Conservation (phyloP, 2,797 vertebrate species). For the Antennarius maculatus region DNA sequence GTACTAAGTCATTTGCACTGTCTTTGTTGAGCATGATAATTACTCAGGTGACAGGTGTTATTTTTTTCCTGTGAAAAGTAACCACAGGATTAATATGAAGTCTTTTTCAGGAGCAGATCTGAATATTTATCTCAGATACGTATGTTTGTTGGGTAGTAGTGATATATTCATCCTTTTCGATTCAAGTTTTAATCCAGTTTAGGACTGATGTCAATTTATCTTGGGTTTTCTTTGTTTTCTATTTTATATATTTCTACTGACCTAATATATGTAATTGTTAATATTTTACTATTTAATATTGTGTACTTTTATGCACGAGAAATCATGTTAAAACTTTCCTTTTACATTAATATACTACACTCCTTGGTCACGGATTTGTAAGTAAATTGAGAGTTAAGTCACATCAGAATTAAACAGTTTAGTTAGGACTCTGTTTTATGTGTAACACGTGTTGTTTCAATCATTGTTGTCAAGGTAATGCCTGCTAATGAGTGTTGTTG, state of each 20-base stretch:
- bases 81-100: too few species aligned
- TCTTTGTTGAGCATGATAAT: too few species aligned
- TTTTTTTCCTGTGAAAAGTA: too few species aligned
- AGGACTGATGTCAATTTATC: neutral
- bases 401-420: constrained; percentile 42
- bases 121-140: neutral
- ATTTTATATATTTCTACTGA: neutral
- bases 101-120: neutral
- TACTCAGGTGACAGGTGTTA: too few species aligned
- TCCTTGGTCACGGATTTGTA: constrained; percentile 29
- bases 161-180: neutral
- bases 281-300: neutral
- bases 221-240: neutral
- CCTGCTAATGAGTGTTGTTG: constrained; percentile 53
- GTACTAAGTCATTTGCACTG: too few species aligned
- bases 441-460: constrained; percentile 39
- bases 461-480: constrained; percentile 46
- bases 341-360: neutral
- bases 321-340: neutral
- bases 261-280: neutral
- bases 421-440: constrained; percentile 9
- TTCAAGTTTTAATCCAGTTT: neutral
- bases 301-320: neutral
- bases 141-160: neutral
- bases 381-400: constrained; percentile 3